Percentiles rank a stretch among this genome's conserved stretches.
These are phyloP conservation scores for Campoplex capitator DNA, from an alignment of 2,888 invertebrate species.

Conservation along the genomic window DNA sequence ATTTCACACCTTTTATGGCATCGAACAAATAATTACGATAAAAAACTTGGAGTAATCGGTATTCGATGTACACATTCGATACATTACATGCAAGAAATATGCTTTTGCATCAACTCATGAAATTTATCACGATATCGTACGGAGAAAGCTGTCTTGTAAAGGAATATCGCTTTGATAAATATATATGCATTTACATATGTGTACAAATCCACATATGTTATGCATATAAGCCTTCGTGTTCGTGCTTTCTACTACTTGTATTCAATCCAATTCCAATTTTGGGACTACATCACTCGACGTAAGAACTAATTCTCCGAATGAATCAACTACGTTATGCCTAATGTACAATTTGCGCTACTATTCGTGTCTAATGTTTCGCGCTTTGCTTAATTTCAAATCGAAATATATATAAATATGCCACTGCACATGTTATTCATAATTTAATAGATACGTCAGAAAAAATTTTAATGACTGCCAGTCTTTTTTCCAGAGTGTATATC, in stretches of 20 bases:
- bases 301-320: not conserved
- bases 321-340: not conserved
- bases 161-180: slow-evolving; percentile 33
- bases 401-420: not conserved
- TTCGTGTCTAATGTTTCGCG: too few species aligned
- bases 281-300: not conserved
- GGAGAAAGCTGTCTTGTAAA: slow-evolving; percentile 78
- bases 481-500: not conserved
- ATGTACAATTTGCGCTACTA: not conserved
- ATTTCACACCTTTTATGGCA: slow-evolving; percentile 7
- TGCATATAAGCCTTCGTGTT: slow-evolving; percentile 52
- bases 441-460: not conserved
- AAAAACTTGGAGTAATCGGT: slow-evolving; percentile 8
- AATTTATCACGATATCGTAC: slow-evolving; percentile 77
- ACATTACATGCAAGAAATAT: slow-evolving; percentile 49
- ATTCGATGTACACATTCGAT: slow-evolving; percentile 7
- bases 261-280: not conserved
- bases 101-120: slow-evolving; percentile 56
- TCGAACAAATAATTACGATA: not conserved
- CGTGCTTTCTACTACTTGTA: not conserved
- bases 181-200: slow-evolving; percentile 59
- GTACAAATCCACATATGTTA: slow-evolving; percentile 64
- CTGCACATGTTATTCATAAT: not conserved
- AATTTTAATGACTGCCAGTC: not conserved
- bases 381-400: not conserved